Base-by-base conservation (phyloP, 2,888 invertebrate genomes). In the Mythimna loreyi region DNA sequence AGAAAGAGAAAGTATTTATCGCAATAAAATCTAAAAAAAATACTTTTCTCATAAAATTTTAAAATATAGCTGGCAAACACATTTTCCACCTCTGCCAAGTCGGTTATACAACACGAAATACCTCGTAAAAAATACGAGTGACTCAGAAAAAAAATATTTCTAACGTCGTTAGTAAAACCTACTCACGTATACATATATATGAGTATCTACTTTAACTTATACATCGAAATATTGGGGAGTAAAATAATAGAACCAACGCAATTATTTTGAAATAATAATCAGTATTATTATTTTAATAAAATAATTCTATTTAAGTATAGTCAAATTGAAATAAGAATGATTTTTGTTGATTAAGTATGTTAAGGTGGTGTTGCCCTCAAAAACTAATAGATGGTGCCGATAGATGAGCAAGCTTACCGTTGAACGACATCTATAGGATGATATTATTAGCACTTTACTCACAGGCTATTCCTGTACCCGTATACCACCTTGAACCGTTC, bases 401-500 rank as follows among this genome's bases (percentile, higher is more conserved):
- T 66, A 43, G 75, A 83, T 57, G 60, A 61, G 55, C 56, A 67
- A 72, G 67, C 64, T 4, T 68, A 65, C 64, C 75, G 67, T 58
- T 50, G 58, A 66, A 86, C 88, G 87, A 88, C 88, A 87, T 90
- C 86, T 83, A 89, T 88, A 83, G 84, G 87, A 84, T 82, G 86
- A 78, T 75, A 87, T 89, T 94, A 94, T 94, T 94, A 89, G 89
- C 86, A 75, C 78, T 83, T 91, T 91, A 92, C 90, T 95, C 94
- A 95, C 77, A 75, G 70, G 86, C 90, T 95, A 95, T 95, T 95
- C 87, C 84, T 80, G 93, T 87, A 82, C 69, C 83, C 86, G 86
- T 83, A 81, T 82, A 85, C 87, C 90, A 90, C 94, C 95, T 95
- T 95, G 95, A 95, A 95, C 95, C 89, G 90, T 78, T 85, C 86